phyloP scores from a whole-genome alignment of 2,888 invertebrate genomes.

The Leptura quadrifasciata region DNA sequence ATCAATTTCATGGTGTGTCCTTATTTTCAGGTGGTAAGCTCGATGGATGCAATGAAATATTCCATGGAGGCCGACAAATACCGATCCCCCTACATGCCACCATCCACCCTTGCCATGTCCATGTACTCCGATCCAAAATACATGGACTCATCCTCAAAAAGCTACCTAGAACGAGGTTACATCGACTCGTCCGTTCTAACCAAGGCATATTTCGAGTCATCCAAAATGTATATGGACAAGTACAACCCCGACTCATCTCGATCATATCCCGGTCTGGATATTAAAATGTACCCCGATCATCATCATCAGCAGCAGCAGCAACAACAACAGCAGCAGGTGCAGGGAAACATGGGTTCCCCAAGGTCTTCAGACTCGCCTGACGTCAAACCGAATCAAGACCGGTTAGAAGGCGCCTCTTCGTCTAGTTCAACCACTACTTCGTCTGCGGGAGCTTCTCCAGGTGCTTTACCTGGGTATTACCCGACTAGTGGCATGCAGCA shows the following conservation, averaged over 20 bases:
- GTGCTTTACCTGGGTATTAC: constrained; percentile 76
- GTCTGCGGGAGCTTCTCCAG: constrained; percentile 81
- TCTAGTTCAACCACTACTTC: constrained; percentile 77
- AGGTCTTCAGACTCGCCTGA: constrained; percentile 77
- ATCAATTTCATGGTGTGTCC: neutral
- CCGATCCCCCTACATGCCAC: constrained; percentile 81
- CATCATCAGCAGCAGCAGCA: constrained; percentile 31
- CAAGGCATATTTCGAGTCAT: constrained; percentile 83
- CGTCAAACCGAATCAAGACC: constrained; percentile 68
- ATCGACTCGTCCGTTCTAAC: constrained; percentile 82
- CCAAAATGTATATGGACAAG: constrained; percentile 84
- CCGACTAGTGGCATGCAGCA: constrained; percentile 75
- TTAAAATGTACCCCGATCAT: constrained; percentile 78
- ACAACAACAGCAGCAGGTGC: constrained; percentile 53
- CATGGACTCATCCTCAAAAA: constrained; percentile 77
- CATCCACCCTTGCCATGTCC: constrained; percentile 79
- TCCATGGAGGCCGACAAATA: constrained; percentile 87
- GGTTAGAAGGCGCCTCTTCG: constrained; percentile 75
- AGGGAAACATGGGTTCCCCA: constrained; percentile 61
- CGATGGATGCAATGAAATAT: constrained; percentile 88
- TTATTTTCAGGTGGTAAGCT: constrained; percentile 79
- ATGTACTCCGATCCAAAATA: constrained; percentile 85
- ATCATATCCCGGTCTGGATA: constrained; percentile 78
- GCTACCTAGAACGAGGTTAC: constrained; percentile 80
- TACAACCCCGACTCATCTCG: constrained; percentile 70